Percentiles rank a stretch among this genome's conserved stretches.
phyloP scores from a whole-genome alignment of 1,140 invertebrate species.

The Dreissena polymorpha region DNA sequence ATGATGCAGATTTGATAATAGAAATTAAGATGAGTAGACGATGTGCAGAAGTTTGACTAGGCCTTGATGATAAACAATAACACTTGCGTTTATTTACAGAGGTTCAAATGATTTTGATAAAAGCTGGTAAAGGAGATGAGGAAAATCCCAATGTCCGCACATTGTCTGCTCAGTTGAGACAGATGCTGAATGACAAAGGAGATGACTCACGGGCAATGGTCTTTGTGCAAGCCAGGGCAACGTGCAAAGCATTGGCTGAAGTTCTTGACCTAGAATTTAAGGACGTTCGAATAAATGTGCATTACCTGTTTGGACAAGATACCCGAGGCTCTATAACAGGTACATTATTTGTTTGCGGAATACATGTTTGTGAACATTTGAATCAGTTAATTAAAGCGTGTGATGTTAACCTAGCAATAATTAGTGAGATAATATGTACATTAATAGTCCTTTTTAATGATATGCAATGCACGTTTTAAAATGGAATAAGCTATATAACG shows the following conservation, averaged over 20 bases:
- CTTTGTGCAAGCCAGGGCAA: constrained; percentile 30
- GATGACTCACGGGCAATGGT: constrained; percentile 32
- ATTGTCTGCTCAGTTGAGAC: neutral
- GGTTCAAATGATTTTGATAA: neutral
- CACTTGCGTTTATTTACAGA: neutral
- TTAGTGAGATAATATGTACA: neutral
- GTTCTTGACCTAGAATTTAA: constrained; percentile 3
- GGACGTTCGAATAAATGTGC: neutral
- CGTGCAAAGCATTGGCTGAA: constrained; percentile 29
- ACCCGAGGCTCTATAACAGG: neutral
- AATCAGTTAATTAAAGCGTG: neutral
- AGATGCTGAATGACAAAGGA: neutral
- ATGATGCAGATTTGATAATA: too few relatives aligned
- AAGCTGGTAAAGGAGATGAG: neutral
- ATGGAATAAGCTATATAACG: neutral
- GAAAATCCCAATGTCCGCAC: constrained; percentile 29
- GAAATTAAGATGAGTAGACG: too few relatives aligned
- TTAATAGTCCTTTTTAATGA: neutral
- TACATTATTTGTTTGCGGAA: too few relatives aligned
- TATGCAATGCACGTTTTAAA: neutral
- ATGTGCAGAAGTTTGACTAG: too few relatives aligned
- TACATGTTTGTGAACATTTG: neutral
- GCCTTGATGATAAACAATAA: too few relatives aligned
- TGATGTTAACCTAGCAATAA: neutral
- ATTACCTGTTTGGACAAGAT: constrained; percentile 6